phyloP scores from a whole-genome alignment of 2,797 vertebrate genomes.

The Nasua narica region DNA sequence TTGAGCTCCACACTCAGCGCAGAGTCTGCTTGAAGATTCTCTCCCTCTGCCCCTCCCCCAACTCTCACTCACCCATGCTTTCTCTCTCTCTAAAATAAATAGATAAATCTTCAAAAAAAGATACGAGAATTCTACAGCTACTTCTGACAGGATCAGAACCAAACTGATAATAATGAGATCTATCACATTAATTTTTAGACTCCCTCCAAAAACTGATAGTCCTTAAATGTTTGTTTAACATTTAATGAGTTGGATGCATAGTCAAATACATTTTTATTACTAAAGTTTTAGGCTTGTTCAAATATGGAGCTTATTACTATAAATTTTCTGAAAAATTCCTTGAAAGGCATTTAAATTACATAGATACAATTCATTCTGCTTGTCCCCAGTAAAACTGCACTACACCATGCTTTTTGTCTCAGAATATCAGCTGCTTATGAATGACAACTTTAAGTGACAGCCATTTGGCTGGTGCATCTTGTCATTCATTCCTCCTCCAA shows the following conservation, averaged over 20 bases:
- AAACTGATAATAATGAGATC: background rate
- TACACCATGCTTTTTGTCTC: background rate
- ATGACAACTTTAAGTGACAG: background rate
- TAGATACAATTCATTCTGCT: background rate
- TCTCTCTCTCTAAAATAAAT: background rate
- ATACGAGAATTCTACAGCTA: background rate
- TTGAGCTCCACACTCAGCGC: background rate
- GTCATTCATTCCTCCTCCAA: accelerated
- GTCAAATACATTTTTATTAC: background rate
- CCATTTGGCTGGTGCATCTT: too few relatives aligned
- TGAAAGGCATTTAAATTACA: background rate
- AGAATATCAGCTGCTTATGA: background rate
- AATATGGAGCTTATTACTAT: background rate
- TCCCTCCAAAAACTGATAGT: background rate
- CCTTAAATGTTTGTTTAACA: background rate
- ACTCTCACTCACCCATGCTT: background rate
- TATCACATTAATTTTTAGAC: background rate
- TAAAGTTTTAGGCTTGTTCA: background rate
- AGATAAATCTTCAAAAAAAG: background rate
- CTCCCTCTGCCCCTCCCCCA: background rate
- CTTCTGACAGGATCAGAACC: background rate
- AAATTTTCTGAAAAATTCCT: background rate
- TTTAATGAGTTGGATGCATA: background rate
- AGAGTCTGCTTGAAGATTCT: background rate
- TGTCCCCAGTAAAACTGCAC: background rate